Percentiles rank a stretch among this genome's conserved stretches.
Conservation (phyloP, 2,888 invertebrate species). For the Drosophila peninsularis region DNA sequence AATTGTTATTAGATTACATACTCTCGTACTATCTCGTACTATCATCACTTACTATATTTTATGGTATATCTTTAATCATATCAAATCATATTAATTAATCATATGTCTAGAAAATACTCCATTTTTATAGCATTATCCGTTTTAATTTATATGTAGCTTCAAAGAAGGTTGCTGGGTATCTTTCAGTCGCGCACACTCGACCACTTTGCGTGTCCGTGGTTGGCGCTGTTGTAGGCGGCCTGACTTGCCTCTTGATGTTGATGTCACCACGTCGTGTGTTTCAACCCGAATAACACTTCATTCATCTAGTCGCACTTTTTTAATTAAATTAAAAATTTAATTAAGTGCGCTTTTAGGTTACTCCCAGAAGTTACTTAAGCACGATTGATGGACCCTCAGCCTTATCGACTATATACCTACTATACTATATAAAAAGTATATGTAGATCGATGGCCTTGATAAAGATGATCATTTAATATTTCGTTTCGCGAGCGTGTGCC, state of each 20-base stretch:
- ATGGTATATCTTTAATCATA: too few species aligned
- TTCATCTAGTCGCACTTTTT: conserved; percentile 46
- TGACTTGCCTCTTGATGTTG: conserved; percentile 56
- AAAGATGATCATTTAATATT: conserved; percentile 54
- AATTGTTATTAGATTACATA: too few species aligned
- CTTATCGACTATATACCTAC: conserved; percentile 1
- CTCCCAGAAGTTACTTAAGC: conserved; percentile 13
- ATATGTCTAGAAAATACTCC: too few species aligned
- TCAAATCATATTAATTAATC: too few species aligned
- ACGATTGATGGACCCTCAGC: conserved; percentile 9
- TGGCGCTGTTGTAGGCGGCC: conserved; percentile 56
- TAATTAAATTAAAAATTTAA: conserved; percentile 68
- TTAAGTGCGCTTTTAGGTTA: too few species aligned
- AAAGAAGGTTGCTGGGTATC: conserved; percentile 9
- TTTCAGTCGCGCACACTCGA: neutral
- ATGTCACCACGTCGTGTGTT: conserved; percentile 71
- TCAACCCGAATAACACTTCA: conserved; percentile 55
- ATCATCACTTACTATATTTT: too few species aligned
- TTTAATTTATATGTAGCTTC: neutral
- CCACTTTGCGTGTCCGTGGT: conserved; percentile 15
- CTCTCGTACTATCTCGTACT: too few species aligned
- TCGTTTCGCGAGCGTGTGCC: conserved; percentile 16
- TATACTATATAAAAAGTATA: neutral
- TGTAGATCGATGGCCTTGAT: conserved; percentile 67
- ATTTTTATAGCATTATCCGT: neutral